These are phyloP conservation scores for Mythimna albipuncta DNA, from an alignment of 2,888 invertebrate species.

Conservation along the genomic window DNA sequence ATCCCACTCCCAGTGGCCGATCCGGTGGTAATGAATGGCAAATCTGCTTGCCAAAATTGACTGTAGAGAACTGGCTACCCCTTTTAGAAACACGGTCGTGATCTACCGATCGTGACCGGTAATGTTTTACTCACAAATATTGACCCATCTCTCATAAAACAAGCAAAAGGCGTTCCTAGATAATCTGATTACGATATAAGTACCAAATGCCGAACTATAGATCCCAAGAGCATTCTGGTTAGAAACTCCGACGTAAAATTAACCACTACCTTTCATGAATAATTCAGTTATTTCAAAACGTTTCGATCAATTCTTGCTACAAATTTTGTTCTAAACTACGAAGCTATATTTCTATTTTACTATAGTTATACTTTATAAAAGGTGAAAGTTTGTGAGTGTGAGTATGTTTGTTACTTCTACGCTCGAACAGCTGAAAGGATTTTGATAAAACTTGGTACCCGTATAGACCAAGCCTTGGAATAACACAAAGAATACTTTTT, in stretches of 20 bases:
- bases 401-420: no score
- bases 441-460: no score
- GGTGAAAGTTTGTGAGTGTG: no score
- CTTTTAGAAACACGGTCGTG: background rate
- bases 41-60: no score
- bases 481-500: no score
- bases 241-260: constrained; percentile 62
- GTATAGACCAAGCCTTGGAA: no score
- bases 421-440: no score
- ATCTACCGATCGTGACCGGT: background rate
- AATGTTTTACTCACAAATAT: background rate
- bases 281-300: constrained; percentile 59
- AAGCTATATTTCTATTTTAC: background rate
- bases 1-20: no score
- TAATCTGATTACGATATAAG: constrained; percentile 51
- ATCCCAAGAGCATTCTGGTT: constrained; percentile 59
- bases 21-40: no score
- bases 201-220: constrained; percentile 43
- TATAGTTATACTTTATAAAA: background rate
- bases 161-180: constrained; percentile 19
- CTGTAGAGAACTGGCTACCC: background rate
- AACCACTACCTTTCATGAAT: constrained; percentile 61
- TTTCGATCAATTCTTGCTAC: constrained; percentile 52
- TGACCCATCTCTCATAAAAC: constrained; percentile 1
- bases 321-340: constrained; percentile 37